Conservation (phyloP, 1,140 invertebrate genomes). For the Ips nitidus region DNA sequence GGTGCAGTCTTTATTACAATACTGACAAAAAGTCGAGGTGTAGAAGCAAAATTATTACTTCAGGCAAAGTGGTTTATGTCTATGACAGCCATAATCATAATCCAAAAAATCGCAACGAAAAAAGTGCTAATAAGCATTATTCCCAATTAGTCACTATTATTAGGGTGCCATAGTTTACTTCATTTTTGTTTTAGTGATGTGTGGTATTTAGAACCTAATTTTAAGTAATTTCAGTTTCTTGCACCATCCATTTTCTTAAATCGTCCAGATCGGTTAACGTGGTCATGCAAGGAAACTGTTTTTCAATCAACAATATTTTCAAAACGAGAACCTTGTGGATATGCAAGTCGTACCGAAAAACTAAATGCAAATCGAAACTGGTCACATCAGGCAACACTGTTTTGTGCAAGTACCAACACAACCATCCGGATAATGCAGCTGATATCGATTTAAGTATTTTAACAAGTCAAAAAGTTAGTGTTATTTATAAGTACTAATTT, state of each 20-base stretch:
- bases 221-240: no score
- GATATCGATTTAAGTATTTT: constrained; percentile 18
- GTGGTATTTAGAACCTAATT: no score
- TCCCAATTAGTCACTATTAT: constrained; percentile 42
- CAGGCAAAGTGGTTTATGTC: constrained; percentile 38
- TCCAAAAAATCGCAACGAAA: constrained; percentile 26
- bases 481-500: background rate
- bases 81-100: constrained; percentile 42
- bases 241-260: constrained; percentile 18
- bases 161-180: constrained; percentile 8
- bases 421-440: constrained; percentile 25
- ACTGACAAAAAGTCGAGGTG: constrained; percentile 37
- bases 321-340: constrained; percentile 33
- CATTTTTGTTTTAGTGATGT: no score
- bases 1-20: constrained; percentile 39
- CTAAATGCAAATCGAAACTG: constrained; percentile 29
- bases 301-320: constrained; percentile 19
- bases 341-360: constrained; percentile 29
- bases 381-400: constrained; percentile 27
- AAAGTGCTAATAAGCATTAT: constrained; percentile 28
- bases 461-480: constrained; percentile 22
- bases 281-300: constrained; percentile 17
- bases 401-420: constrained; percentile 29
- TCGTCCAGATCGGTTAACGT: constrained; percentile 25
- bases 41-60: constrained; percentile 40